Conservation (phyloP, 2,113 vertebrate species). For the Pteropus alecto region DNA sequence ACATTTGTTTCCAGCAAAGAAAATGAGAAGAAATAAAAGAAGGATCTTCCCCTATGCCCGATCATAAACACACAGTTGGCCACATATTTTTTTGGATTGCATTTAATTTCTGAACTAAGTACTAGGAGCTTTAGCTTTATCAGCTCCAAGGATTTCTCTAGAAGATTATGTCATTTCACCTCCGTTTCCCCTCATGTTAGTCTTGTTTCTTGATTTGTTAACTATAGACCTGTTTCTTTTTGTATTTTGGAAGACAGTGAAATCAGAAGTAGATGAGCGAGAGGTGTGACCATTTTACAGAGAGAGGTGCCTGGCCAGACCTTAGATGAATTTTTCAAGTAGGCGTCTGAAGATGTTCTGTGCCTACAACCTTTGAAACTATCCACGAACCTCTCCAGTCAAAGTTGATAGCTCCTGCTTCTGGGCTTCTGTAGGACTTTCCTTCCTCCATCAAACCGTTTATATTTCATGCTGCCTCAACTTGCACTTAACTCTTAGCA, state of each 20-base stretch:
- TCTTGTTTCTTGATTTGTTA: background rate
- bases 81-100: background rate
- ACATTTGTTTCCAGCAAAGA: slow-evolving; percentile 4
- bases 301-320: background rate
- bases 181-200: background rate
- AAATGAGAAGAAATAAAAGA: background rate
- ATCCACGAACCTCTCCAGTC: background rate
- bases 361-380: background rate
- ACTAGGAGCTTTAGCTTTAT: background rate
- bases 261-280: background rate
- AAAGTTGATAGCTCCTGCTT: background rate
- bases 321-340: background rate
- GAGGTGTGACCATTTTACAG: background rate
- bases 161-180: background rate
- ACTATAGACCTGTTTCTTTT: background rate
- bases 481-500: background rate
- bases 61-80: background rate
- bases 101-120: background rate
- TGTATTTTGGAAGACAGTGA: background rate
- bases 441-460: background rate
- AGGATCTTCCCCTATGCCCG: background rate
- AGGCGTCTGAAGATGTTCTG: background rate
- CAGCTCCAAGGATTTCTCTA: background rate
- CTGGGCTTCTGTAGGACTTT: background rate
- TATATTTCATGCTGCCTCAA: background rate